Conservation (phyloP, 2,113 vertebrate species). For the Rafetus swinhoei region DNA sequence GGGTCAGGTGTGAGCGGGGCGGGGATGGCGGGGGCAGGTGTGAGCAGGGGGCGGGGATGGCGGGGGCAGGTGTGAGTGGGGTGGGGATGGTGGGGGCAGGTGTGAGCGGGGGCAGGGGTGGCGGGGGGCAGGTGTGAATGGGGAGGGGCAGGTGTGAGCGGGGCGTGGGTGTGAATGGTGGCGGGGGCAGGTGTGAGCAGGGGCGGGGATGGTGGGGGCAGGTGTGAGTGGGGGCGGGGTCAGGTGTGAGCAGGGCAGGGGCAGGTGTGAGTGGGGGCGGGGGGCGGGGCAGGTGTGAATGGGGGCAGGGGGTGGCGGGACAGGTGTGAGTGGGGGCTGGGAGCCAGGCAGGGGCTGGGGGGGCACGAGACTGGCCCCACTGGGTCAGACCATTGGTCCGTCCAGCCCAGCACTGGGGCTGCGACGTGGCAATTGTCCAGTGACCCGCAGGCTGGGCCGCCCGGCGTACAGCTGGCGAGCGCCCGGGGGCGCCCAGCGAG, state of each 20-base stretch:
- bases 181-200: not conserved
- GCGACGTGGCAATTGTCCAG: no score
- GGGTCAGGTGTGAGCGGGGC: not conserved
- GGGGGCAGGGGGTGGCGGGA: not conserved
- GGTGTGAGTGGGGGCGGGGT: not conserved
- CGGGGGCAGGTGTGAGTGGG: not conserved
- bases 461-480: no score
- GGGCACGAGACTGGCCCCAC: no score
- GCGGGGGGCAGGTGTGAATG: not conserved
- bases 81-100: not conserved
- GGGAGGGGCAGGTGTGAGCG: not conserved
- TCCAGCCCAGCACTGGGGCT: no score
- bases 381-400: no score
- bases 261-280: not conserved
- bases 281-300: not conserved
- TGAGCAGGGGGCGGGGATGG: not conserved
- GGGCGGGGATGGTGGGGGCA: not conserved
- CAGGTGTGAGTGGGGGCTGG: no score
- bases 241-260: not conserved
- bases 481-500: no score
- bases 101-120: not conserved
- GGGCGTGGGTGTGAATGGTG: no score
- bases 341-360: no score
- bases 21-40: not conserved
- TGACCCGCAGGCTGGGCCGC: no score